Conservation (phyloP, 2,113 vertebrate genomes). For the Ursus arctos region DNA sequence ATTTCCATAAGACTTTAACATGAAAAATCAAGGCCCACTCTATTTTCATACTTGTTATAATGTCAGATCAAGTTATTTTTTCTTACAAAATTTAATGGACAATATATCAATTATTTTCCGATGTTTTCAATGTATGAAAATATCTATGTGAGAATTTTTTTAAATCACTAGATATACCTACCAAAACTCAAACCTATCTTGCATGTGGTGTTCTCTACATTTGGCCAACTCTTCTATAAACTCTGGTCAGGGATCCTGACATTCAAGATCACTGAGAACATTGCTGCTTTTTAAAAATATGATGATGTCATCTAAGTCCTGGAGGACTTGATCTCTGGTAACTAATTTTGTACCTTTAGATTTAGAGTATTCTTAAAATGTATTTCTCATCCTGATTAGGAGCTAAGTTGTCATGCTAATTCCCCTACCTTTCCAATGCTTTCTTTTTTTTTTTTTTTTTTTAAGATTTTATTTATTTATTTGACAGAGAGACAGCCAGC, state of each 20-base stretch:
- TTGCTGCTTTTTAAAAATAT: slow-evolving; percentile 20
- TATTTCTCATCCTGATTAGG: neutral
- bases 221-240: neutral
- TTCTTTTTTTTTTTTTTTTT: neutral
- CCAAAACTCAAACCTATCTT: neutral
- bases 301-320: neutral
- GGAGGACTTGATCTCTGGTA: neutral
- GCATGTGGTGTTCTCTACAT: neutral
- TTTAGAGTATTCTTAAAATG: neutral
- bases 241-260: slow-evolving; percentile 40
- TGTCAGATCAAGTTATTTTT: slow-evolving; percentile 51
- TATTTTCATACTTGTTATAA: slow-evolving; percentile 55
- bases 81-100: slow-evolving; percentile 36
- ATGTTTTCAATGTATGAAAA: slow-evolving; percentile 55
- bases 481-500: too few relatives aligned
- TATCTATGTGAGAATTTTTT: slow-evolving; percentile 52
- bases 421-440: neutral
- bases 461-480: too few relatives aligned
- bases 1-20: neutral
- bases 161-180: slow-evolving; percentile 48
- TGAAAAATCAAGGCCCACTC: slow-evolving; percentile 36
- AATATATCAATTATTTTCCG: neutral
- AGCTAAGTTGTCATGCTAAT: neutral
- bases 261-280: slow-evolving; percentile 38
- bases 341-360: neutral